These are phyloP conservation scores for Gnathonemus echidnorhynchus DNA, from an alignment of 2,113 vertebrate genomes.

Conservation along the genomic window DNA sequence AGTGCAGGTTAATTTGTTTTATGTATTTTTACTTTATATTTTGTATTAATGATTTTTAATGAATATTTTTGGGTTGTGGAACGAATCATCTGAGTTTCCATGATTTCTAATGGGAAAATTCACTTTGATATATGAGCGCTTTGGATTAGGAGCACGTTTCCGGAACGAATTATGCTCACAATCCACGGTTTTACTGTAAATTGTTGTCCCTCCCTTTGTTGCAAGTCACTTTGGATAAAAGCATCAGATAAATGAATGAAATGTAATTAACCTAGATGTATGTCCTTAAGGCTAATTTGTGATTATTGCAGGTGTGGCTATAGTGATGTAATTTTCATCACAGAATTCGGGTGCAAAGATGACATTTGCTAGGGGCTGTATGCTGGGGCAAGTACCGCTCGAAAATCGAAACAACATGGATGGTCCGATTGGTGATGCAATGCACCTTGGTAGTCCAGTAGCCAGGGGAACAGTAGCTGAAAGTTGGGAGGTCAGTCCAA, in stretches of 20 bases:
- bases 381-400: background rate
- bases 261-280: background rate
- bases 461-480: background rate
- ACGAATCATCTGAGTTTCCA: no score
- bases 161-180: no score
- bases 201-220: background rate
- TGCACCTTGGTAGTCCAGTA: background rate
- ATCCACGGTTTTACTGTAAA: background rate
- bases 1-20: no score
- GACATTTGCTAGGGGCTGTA: background rate
- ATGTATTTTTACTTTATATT: no score
- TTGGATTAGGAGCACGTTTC: no score
- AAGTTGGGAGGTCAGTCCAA: background rate
- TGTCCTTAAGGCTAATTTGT: background rate
- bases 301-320: background rate
- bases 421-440: background rate
- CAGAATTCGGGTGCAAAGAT: background rate
- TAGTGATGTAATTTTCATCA: background rate
- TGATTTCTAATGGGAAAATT: no score
- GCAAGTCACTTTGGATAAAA: background rate
- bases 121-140: no score
- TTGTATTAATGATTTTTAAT: no score
- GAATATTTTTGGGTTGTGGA: no score
- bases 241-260: background rate
- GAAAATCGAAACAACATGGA: background rate